Evolutionary conservation across 1,140 invertebrate species (phyloP).

Genomic region (Solen grandis): DNA sequence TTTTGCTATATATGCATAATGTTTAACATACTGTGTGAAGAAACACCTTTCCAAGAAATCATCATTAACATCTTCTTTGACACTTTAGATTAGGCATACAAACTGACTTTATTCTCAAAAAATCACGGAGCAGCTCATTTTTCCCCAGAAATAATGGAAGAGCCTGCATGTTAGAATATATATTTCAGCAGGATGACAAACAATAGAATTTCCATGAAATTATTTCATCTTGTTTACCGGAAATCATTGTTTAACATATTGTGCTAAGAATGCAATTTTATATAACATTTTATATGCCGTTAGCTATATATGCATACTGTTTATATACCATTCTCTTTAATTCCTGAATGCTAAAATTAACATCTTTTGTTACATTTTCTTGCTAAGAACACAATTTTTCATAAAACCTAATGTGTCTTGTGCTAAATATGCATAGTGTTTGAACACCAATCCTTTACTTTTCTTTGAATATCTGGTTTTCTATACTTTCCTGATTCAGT

Average conservation of each 20-base stretch:
- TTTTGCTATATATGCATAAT: no score
- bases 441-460: no score
- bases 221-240: no score
- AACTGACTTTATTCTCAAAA: not conserved
- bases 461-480: not conserved
- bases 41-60: no score
- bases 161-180: constrained; percentile 7
- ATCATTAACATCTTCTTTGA: constrained; percentile 2
- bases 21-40: constrained; percentile 5
- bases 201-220: constrained; percentile 2
- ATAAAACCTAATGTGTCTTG: not conserved
- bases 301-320: constrained; percentile 6
- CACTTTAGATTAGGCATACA: constrained; percentile 5
- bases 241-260: constrained; percentile 1
- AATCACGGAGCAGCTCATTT: no score
- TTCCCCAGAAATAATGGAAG: not conserved
- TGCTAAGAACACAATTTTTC: not conserved
- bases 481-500: constrained; percentile 8
- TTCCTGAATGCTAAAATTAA: no score
- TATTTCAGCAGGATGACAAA: constrained; percentile 18
- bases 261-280: constrained; percentile 17
- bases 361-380: not conserved
- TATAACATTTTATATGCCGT: constrained; percentile 6
- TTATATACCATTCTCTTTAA: not conserved
- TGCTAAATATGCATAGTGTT: no score